Base-by-base conservation (phyloP, 2,888 invertebrate species). In the Meloe dianella region DNA sequence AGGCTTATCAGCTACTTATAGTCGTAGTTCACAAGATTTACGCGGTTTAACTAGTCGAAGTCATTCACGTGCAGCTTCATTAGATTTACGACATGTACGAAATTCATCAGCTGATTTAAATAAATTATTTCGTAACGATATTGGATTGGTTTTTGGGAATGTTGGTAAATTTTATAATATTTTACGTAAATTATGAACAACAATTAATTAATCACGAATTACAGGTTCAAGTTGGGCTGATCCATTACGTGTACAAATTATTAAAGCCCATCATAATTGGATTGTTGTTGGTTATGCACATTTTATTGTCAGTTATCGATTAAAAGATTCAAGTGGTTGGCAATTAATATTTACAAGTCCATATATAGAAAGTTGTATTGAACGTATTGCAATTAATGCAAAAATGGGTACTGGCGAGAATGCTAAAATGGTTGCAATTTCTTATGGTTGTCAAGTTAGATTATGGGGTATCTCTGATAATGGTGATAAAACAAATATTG, bases 221-320 rank as follows among this genome's bases (percentile, higher is more conserved):
- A 70, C 83, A 91, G 90, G 86, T 76, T 89, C 88, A 69, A 86
- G 87, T 58, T 95, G 94, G 93, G 89, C 92, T 7, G 95, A 96
- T 82, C 95, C 93, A 56, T 83, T 95, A 79, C 88, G 95, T 77
- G 96, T 97, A 47, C 93, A 95, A 85, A 94, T 96, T 61, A 94
- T 97, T 74, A 94, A 95, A 82, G 97, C 97, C 4, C 97, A 98
- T 85, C 97, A 98, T 83, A 98, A 97, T 82, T 98, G 97, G 95
- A 94, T 99, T 71, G 96, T 95, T 24, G 96, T 97, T 24, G 97
- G 97, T 0, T 98, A 97, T 83, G 93, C 96, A 65, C 96, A 98
- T 85, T 97, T 96, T 85, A 94, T 98, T 24, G 94, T 95, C 67
- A 96, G 97, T 80, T 98, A 96, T 83, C 90, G 93, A 80, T 89